Evolutionary conservation across 2,888 invertebrate species (phyloP).

Genomic region (Acrocyrtus sp.): DNA sequence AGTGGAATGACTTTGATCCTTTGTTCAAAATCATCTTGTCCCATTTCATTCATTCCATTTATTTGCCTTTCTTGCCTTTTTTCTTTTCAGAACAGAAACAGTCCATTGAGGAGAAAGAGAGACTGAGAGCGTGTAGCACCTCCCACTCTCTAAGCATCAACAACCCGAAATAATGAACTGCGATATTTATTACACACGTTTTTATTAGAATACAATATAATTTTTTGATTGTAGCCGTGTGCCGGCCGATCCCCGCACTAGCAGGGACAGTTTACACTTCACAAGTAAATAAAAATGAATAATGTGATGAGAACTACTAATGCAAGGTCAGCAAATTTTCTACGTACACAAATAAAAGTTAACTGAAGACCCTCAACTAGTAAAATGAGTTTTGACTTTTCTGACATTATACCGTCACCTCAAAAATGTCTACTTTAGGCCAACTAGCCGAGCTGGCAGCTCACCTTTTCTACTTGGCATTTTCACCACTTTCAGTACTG

Average conservation of each 20-base stretch:
- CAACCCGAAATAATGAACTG: slow-evolving; percentile 37
- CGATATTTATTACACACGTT: slow-evolving; percentile 6
- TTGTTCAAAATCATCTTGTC: background rate
- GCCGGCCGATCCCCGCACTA: slow-evolving; percentile 16
- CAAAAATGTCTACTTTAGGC: too few relatives aligned
- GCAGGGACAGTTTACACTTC: slow-evolving; percentile 15
- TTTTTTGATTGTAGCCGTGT: slow-evolving; percentile 30
- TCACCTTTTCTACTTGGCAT: too few relatives aligned
- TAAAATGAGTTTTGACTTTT: too few relatives aligned
- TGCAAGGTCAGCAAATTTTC: too few relatives aligned
- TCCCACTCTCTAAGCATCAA: slow-evolving; percentile 36
- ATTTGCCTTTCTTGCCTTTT: slow-evolving; percentile 34
- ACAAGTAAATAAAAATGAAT: slow-evolving; percentile 28
- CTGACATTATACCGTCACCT: too few relatives aligned
- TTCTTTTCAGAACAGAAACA: slow-evolving; percentile 2
- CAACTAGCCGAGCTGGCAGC: too few relatives aligned
- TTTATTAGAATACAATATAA: background rate
- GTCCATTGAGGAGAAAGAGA: slow-evolving; percentile 25
- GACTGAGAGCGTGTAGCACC: slow-evolving; percentile 18
- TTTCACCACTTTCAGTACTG: too few relatives aligned
- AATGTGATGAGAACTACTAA: background rate
- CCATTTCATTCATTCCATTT: slow-evolving; percentile 13
- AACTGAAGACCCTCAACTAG: too few relatives aligned
- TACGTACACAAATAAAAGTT: too few relatives aligned
- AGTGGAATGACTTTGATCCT: background rate